Conservation (phyloP, 2,888 invertebrate genomes). For the Keiferia lycopersicella region DNA sequence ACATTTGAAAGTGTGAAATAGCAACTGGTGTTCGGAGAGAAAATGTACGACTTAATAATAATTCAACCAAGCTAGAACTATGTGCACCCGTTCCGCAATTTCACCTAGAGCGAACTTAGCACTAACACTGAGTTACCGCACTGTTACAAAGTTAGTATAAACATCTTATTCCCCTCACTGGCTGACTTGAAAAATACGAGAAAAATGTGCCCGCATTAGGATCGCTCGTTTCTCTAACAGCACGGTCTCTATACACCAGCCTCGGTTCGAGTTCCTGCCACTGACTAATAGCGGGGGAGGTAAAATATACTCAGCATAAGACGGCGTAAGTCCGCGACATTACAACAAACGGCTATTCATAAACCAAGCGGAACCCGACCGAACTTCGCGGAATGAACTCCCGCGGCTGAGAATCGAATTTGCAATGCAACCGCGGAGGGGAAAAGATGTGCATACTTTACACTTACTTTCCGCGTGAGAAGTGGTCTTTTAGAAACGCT, state of each 20-base stretch:
- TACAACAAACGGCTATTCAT: slow-evolving; percentile 47
- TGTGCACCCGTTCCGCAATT: slow-evolving; percentile 1
- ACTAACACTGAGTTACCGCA: slow-evolving; percentile 17
- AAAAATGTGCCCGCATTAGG: slow-evolving; percentile 62
- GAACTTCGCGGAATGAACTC: not conserved
- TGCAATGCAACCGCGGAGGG: slow-evolving; percentile 20
- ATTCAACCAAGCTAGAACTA: slow-evolving; percentile 10
- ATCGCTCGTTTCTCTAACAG: slow-evolving; percentile 56
- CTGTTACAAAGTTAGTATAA: slow-evolving; percentile 34
- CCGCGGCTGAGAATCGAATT: slow-evolving; percentile 11
- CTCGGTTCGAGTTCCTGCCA: slow-evolving; percentile 49
- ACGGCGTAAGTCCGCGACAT: slow-evolving; percentile 52
- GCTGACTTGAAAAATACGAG: slow-evolving; percentile 63
- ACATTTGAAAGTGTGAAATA: slow-evolving; percentile 20
- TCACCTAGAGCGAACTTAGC: slow-evolving; percentile 13
- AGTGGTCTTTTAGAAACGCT: slow-evolving; percentile 21
- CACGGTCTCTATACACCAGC: slow-evolving; percentile 34
- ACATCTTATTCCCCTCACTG: slow-evolving; percentile 53
- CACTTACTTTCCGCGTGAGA: slow-evolving; percentile 3
- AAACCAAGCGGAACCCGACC: slow-evolving; percentile 37
- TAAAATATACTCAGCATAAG: slow-evolving; percentile 57
- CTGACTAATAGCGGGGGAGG: slow-evolving; percentile 59
- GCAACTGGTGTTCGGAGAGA: not conserved
- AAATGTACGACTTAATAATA: slow-evolving; percentile 8
- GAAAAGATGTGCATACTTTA: slow-evolving; percentile 25